Conservation (phyloP, 2,888 invertebrate genomes). For the Thelaira solivaga region DNA sequence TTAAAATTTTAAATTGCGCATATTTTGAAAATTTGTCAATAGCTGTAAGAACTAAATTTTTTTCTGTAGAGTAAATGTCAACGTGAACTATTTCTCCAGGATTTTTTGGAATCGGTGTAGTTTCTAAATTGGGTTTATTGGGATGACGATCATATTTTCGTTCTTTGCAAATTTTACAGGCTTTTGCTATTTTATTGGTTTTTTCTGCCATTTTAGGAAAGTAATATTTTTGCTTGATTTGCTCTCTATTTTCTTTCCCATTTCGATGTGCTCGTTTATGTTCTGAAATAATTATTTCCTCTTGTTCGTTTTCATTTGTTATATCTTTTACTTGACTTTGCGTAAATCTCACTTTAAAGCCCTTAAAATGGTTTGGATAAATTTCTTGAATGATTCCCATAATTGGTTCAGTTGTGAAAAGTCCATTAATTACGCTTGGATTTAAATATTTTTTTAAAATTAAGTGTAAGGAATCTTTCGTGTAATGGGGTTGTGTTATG, state of each 20-base stretch:
- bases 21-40: neutral
- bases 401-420: conserved; percentile 16
- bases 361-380: conserved; percentile 18
- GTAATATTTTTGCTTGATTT: conserved; percentile 17
- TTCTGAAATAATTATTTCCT: conserved; percentile 14
- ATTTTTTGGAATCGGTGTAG: conserved; percentile 2
- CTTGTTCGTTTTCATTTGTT: neutral
- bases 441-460: too few relatives aligned
- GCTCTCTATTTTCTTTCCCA: conserved; percentile 25
- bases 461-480: neutral
- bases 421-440: conserved; percentile 3
- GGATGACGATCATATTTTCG: conserved; percentile 1
- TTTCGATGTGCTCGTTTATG: conserved; percentile 28
- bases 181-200: neutral
- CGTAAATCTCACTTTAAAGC: conserved; percentile 16
- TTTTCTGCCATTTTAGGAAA: conserved; percentile 29
- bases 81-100: neutral
- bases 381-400: conserved; percentile 28
- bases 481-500: conserved; percentile 8
- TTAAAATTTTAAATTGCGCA: neutral
- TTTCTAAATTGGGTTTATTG: neutral
- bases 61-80: neutral
- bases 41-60: neutral
- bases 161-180: neutral
- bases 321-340: conserved; percentile 9